phyloP scores from a whole-genome alignment of 2,113 vertebrate genomes.

The Saccopteryx leptura region DNA sequence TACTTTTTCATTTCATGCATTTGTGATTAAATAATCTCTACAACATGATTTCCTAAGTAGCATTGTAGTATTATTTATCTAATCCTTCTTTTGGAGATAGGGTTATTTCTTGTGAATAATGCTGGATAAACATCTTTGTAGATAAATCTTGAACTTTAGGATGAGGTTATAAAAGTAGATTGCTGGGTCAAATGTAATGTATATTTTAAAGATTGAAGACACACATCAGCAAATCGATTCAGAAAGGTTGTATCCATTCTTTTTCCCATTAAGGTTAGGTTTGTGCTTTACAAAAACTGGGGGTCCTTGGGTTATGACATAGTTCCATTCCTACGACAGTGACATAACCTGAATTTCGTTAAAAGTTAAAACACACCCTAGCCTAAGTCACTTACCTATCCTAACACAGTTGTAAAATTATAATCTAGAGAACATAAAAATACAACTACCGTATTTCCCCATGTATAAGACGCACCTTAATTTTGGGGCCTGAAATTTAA shows the following conservation, averaged over 20 bases:
- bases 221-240: not conserved
- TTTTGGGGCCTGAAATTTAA: too few relatives aligned
- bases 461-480: too few relatives aligned
- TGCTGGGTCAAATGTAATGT: not conserved
- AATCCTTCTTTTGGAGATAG: not conserved
- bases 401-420: too few relatives aligned
- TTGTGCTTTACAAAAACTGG: not conserved
- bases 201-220: constrained; percentile 27
- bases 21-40: not conserved
- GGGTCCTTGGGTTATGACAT: too few relatives aligned
- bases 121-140: constrained; percentile 14
- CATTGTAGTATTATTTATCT: not conserved
- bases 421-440: too few relatives aligned
- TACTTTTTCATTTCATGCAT: constrained; percentile 21
- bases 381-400: too few relatives aligned
- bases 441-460: too few relatives aligned
- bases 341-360: too few relatives aligned
- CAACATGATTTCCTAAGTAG: not conserved
- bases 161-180: constrained; percentile 28
- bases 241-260: not conserved
- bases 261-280: not conserved
- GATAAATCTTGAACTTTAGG: constrained; percentile 25
- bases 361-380: too few relatives aligned
- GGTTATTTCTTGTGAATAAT: constrained; percentile 34
- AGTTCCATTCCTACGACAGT: too few relatives aligned